Evolutionary conservation across 2,113 vertebrate genomes (phyloP).

Genomic region (Lepus timidus): DNA sequence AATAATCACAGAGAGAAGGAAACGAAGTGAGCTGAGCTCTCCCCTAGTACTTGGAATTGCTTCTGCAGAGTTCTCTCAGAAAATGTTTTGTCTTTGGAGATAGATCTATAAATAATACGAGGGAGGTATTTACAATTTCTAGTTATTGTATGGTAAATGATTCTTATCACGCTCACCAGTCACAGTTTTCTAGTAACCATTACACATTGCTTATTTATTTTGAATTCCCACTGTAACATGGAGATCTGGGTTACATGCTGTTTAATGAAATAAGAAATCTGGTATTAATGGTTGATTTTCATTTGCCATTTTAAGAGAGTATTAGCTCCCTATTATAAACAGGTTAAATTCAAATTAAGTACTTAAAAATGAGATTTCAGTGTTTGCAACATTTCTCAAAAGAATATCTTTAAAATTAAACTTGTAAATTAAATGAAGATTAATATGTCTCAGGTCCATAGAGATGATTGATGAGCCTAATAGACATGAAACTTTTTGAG

Average conservation of each 20-base stretch:
- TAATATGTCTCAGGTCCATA: conserved; percentile 16
- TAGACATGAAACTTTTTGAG: conserved; percentile 33
- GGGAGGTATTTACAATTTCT: conserved; percentile 20
- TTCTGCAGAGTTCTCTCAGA: neutral
- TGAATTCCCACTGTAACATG: conserved; percentile 36
- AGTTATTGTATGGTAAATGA: conserved; percentile 41
- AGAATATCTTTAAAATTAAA: conserved; percentile 66
- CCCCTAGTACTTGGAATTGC: neutral
- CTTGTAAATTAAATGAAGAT: conserved; percentile 47
- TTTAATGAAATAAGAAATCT: conserved; percentile 51
- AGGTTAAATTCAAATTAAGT: conserved; percentile 30
- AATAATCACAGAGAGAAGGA: conserved; percentile 37
- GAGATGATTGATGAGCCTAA: neutral
- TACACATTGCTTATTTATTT: conserved; percentile 18
- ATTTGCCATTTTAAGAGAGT: conserved; percentile 50
- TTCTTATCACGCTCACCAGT: conserved; percentile 39
- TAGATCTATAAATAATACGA: conserved; percentile 37
- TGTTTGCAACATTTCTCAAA: conserved; percentile 57
- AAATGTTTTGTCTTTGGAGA: neutral
- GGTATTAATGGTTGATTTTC: conserved; percentile 45
- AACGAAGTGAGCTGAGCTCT: conserved; percentile 8
- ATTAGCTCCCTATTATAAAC: conserved; percentile 30
- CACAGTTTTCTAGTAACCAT: conserved; percentile 43
- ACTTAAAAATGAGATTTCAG: conserved; percentile 54
- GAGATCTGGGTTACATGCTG: neutral